A percentile compares a stretch with the other conserved stretches of the same genome.
Conservation (phyloP, 2,888 invertebrate genomes). For the Leptinotarsa rubiginosa region DNA sequence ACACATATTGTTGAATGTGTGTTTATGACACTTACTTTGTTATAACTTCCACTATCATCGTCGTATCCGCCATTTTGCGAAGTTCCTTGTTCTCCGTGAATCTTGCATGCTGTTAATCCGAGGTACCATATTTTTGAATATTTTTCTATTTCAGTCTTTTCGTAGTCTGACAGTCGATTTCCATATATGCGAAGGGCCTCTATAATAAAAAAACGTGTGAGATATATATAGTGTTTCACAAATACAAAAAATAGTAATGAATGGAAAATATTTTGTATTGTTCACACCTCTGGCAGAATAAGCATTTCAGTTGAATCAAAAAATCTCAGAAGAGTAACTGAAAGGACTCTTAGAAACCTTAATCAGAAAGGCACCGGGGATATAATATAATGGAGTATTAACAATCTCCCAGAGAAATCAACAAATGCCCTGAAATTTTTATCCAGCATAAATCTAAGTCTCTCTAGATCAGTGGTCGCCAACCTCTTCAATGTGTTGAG, state of each 20-base stretch:
- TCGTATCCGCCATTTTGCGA: constrained; percentile 90
- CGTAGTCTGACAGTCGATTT: constrained; percentile 88
- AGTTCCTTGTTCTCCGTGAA: constrained; percentile 83
- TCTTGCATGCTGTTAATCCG: constrained; percentile 86
- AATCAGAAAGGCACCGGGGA: no score
- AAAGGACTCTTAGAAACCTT: no score
- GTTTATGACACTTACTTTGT: constrained; percentile 76
- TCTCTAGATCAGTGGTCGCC: no score
- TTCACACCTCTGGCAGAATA: no score
- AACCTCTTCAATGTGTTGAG: no score
- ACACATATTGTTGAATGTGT: background rate
- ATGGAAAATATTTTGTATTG: background rate
- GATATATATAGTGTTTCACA: background rate
- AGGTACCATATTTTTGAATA: constrained; percentile 96
- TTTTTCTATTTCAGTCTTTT: constrained; percentile 89
- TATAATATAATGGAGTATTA: no score
- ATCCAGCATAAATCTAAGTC: no score
- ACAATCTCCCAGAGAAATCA: no score
- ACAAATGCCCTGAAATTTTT: no score
- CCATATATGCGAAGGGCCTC: constrained; percentile 88
- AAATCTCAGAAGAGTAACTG: no score
- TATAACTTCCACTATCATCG: constrained; percentile 94
- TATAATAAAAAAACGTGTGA: constrained; percentile 61
- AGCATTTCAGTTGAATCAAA: no score
- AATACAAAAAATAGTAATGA: background rate